Base-by-base conservation (phyloP, 2,888 invertebrate genomes). In the Drosophila colorata region DNA sequence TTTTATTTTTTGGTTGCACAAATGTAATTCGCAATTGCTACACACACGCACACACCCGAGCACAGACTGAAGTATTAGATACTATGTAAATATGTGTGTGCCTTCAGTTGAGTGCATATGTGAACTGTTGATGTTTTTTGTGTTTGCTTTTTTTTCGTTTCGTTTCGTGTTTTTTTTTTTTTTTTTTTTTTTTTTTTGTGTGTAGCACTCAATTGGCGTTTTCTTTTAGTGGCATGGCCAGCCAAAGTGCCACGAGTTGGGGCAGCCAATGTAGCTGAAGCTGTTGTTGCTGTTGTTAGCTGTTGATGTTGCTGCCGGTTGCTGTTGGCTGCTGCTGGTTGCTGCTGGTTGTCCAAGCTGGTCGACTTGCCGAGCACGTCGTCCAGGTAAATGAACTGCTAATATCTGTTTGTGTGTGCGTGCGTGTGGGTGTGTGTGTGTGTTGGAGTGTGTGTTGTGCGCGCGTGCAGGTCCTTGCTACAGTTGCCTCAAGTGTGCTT, bases 321-420 rank as follows among this genome's bases (percentile, higher is more conserved):
- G 25, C 11, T 13, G 31, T 44, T 46, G 14, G 53, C 46, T 38
- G 49, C 40, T 49, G 55, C 16, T 13, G 28, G 46, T 40, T 9
- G 47, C 43, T 33, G 49, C 37, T 49, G 55, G 11, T 48, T 69
- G 44, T 66, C 63, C 70, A 55, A 52, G 51, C 59, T 69, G 61
- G 46, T 74, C 66, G 51, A 57, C 69, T 74, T 77, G 72, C 78
- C 37, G 38, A 33, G 65, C 85, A 81, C 85, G 83, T 73, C 69
- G 68, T 31, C 47, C 87, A 87, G 86, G 88, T 87, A 87, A 84
- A 87, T 87, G 83, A 84, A 84, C 83, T 85, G 67, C 78, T 66
- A 74, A 71, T 78, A 66, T 69, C 51, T 55, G 43, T 63, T 35
- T 31, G 44, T 61, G 63, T 58, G 40, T 70, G 52, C 33, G 31